Base-by-base conservation (phyloP, 2,888 invertebrate genomes). In the Microctonus aethiopoides region DNA sequence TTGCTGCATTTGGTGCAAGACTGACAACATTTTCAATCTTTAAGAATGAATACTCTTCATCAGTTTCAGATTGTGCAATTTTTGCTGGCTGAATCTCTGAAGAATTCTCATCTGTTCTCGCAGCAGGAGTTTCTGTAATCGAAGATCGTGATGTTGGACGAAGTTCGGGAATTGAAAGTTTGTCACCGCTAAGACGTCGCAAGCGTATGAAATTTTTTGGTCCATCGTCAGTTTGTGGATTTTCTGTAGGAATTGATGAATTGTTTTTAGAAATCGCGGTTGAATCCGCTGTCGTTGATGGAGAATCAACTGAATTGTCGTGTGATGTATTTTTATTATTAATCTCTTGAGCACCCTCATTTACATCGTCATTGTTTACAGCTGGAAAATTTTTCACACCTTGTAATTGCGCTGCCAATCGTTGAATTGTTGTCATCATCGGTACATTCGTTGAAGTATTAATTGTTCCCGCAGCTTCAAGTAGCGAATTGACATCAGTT, bases 1-100 rank as follows among this genome's bases (percentile, higher is more conserved):
- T 72, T 0, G 78, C 76, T 11, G 65, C n/a, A 54, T 72, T 77
- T 4, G 83, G 80, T 26, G 88, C 88, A 1, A 91, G 87, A 76
- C 91, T 91, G 3, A 90, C 84, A 7, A 91, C 89, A 74, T 86
- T 90, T 76, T 89, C 88, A 54, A 91, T 90, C 70, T 88, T 83
- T 20, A 87, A 72, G 62, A 85, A 85, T 4, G 84, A 82, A 46
- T 81, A 79, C n/a, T 78, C 78, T 20, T 82, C 82, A 13, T 80
- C 80, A 4, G 66, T 70, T 7, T 79, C 74, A 2, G 75, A 57
- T n/a, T 76, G 75, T 26, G 68, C 26, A 34, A 69, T n/a, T 26
- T 74, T 74, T 11, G 39, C 36, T 0, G 65, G 3, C 16, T 9
- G 9, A 2, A 24, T 22, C 2, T 61, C 67, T 2, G 73, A 32